phyloP scores from a whole-genome alignment of 2,113 vertebrate species.

The Phalacrocorax pelagicus region DNA sequence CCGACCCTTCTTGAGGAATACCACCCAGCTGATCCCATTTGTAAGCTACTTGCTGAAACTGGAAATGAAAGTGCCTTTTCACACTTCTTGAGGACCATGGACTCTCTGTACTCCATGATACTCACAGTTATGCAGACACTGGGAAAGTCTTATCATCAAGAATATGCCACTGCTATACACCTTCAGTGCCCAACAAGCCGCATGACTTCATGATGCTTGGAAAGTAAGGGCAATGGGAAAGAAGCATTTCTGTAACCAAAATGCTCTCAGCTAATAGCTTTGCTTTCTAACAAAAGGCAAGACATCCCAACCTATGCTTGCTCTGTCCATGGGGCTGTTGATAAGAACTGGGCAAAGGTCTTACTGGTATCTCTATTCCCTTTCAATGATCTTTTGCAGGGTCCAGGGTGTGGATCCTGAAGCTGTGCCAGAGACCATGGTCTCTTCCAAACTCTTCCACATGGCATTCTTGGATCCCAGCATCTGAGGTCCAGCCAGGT shows the following conservation, averaged over 20 bases:
- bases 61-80: not conserved
- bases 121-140: not conserved
- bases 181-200: not conserved
- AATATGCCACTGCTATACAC: not conserved
- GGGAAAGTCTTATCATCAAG: not conserved
- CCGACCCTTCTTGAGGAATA: not conserved
- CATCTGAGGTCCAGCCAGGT: not conserved
- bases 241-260: not conserved
- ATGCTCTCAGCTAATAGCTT: not conserved
- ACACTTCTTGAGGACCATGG: not conserved
- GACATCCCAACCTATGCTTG: not conserved
- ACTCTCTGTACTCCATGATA: not conserved
- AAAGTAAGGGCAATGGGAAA: not conserved
- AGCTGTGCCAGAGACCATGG: not conserved
- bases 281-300: not conserved
- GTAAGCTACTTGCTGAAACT: not conserved
- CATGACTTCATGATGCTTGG: not conserved
- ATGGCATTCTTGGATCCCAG: not conserved
- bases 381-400: not conserved
- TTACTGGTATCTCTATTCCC: accelerated
- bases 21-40: not conserved
- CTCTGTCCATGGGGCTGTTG: not conserved
- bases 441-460: not conserved
- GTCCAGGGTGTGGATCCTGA: not conserved
- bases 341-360: not conserved